Conservation (phyloP, 1,140 invertebrate genomes). For the Tribolium madens region DNA sequence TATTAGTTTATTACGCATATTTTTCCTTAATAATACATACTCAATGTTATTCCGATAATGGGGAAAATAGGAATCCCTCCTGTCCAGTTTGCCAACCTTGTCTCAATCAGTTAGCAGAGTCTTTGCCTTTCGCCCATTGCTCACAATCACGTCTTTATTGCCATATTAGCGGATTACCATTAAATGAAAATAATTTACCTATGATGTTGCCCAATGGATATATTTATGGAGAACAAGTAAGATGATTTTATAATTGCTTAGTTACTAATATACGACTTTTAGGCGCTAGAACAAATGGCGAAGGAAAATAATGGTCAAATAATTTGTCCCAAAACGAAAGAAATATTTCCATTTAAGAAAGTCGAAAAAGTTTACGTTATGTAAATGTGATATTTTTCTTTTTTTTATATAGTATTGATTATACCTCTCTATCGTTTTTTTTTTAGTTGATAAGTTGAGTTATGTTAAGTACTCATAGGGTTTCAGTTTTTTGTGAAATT, state of each 20-base stretch:
- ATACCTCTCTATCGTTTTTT: constrained; percentile 10
- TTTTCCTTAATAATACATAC: constrained; percentile 62
- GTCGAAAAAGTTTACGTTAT: constrained; percentile 96
- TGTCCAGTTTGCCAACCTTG: constrained; percentile 95
- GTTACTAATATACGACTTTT: constrained; percentile 58
- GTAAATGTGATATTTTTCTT: constrained; percentile 70
- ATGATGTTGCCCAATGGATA: constrained; percentile 99
- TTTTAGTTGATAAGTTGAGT: not conserved
- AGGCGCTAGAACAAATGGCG: constrained; percentile 90
- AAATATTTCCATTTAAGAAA: constrained; percentile 88
- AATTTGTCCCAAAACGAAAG: constrained; percentile 92
- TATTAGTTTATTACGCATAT: not conserved
- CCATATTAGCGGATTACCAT: constrained; percentile 88
- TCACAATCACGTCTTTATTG: constrained; percentile 95
- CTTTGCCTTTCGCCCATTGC: constrained; percentile 95
- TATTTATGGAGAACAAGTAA: constrained; percentile 95
- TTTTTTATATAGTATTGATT: constrained; percentile 16
- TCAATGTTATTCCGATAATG: constrained; percentile 77
- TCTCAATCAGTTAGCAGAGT: constrained; percentile 87
- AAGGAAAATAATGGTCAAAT: constrained; percentile 88
- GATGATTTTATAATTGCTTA: not conserved
- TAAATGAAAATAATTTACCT: constrained; percentile 98
- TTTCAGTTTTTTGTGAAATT: constrained; percentile 1
- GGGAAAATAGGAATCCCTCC: constrained; percentile 80
- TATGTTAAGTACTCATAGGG: constrained; percentile 20